These are phyloP conservation scores for Camponotus vicinus DNA, from an alignment of 1,140 invertebrate species.

Conservation along the genomic window DNA sequence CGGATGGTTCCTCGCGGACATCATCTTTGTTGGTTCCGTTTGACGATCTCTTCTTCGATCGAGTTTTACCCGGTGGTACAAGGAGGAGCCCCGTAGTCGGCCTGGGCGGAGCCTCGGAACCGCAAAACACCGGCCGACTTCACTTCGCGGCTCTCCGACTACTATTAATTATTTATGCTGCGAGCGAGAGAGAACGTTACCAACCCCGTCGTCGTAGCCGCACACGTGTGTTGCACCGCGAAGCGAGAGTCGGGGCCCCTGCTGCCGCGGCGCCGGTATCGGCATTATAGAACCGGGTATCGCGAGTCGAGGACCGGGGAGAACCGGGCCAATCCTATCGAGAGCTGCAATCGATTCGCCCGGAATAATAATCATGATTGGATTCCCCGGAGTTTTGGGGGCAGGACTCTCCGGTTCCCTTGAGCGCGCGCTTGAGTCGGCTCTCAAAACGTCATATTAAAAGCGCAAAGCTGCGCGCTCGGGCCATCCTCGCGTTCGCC, in stretches of 20 bases:
- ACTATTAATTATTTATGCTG: conserved; percentile 86
- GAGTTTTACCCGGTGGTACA: conserved; percentile 75
- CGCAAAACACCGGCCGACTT: conserved; percentile 84
- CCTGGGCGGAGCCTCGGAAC: conserved; percentile 85
- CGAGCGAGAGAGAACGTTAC: conserved; percentile 74
- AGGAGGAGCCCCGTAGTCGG: conserved; percentile 84
- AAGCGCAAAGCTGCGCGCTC: conserved; percentile 52
- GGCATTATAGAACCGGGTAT: conserved; percentile 42
- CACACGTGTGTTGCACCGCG: conserved; percentile 58
- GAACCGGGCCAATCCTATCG: conserved; percentile 84
- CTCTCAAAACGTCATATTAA: conserved; percentile 50
- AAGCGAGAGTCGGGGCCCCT: conserved; percentile 14
- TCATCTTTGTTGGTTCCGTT: conserved; percentile 64
- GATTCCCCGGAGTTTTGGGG: conserved; percentile 82
- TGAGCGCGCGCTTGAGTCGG: conserved; percentile 14
- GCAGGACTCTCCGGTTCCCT: conserved; percentile 73
- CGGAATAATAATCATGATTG: conserved; percentile 86
- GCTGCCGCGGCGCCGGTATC: conserved; percentile 37
- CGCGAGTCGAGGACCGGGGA: conserved; percentile 45
- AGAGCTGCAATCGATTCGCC: conserved; percentile 84
- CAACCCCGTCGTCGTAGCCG: conserved; percentile 63
- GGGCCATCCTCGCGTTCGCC: conserved; percentile 70
- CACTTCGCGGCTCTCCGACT: conserved; percentile 82
- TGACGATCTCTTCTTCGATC: conserved; percentile 62
- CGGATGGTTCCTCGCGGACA: conserved; percentile 30